These are phyloP conservation scores for Philopotamus ludificatus DNA, from an alignment of 1,140 invertebrate genomes.

Conservation along the genomic window DNA sequence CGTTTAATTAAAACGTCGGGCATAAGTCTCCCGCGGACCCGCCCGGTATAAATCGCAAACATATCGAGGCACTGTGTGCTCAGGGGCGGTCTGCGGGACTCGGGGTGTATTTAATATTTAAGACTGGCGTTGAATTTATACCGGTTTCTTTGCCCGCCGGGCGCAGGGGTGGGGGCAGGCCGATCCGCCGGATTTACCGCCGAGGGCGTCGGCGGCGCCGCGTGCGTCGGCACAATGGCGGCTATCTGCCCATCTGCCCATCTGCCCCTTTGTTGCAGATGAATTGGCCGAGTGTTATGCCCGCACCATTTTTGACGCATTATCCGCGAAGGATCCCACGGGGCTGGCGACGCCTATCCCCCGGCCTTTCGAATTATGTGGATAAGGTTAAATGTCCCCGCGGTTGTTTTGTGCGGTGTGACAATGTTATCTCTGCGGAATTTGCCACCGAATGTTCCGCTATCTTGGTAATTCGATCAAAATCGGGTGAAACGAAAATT, in stretches of 20 bases:
- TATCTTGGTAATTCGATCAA: too few relatives aligned
- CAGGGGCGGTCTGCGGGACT: too few relatives aligned
- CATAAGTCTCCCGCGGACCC: constrained; percentile 19
- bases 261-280: constrained; percentile 13
- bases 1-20: constrained; percentile 40
- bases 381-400: not conserved
- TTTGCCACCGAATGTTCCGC: too few relatives aligned
- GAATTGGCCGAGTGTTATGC: constrained; percentile 14
- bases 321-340: not conserved
- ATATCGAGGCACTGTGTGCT: constrained; percentile 36
- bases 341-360: not conserved
- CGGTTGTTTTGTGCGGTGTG: too few relatives aligned
- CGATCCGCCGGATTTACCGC: constrained; percentile 28
- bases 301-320: not conserved
- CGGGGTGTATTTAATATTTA: constrained; percentile 40
- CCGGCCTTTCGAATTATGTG: too few relatives aligned
- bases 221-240: not conserved
- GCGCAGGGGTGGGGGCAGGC: not conserved
- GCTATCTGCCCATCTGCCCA: not conserved
- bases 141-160: not conserved
- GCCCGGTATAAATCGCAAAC: constrained; percentile 29
- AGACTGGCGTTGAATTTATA: constrained; percentile 33
- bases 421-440: not conserved
- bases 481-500: not conserved
- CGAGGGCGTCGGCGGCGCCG: not conserved